phyloP scores from a whole-genome alignment of 2,113 vertebrate species.

The Rhinolophus ferrumequinum region DNA sequence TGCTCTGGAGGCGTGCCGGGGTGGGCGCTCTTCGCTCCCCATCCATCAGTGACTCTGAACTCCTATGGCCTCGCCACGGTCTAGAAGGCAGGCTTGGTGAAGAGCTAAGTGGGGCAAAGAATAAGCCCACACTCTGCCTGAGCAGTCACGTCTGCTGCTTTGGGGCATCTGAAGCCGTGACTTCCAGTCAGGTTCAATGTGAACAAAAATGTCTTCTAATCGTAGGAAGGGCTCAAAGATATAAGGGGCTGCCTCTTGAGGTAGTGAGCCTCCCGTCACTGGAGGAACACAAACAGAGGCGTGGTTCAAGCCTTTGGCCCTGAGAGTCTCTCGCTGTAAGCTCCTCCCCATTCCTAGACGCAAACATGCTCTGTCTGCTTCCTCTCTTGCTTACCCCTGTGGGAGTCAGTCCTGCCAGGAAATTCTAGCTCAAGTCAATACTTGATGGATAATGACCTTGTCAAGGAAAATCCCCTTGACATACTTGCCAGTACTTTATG shows the following conservation, averaged over 20 bases:
- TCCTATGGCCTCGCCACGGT: not conserved
- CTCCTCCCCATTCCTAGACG: not conserved
- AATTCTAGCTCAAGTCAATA: not conserved
- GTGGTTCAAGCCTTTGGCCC: not conserved
- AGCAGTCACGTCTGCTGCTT: not conserved
- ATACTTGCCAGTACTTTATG: not conserved
- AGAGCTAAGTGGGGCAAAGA: not conserved
- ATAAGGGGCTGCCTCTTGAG: not conserved
- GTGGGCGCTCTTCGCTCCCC: no score
- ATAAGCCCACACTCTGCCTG: not conserved
- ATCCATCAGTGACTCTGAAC: not conserved
- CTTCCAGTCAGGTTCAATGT: not conserved
- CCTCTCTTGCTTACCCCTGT: not conserved
- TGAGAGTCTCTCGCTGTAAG: not conserved
- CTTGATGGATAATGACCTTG: not conserved
- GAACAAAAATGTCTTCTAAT: not conserved
- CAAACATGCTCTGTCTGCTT: not conserved
- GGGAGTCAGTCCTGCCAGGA: not conserved
- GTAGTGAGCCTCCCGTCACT: not conserved
- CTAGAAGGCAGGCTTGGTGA: not conserved
- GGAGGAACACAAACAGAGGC: not conserved
- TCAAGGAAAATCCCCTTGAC: not conserved
- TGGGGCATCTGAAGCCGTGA: not conserved
- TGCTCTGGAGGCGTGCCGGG: not conserved
- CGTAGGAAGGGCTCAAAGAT: not conserved